These are phyloP conservation scores for Leucoraja ocellata DNA, from an alignment of 2,797 vertebrate genomes.

Conservation along the genomic window DNA sequence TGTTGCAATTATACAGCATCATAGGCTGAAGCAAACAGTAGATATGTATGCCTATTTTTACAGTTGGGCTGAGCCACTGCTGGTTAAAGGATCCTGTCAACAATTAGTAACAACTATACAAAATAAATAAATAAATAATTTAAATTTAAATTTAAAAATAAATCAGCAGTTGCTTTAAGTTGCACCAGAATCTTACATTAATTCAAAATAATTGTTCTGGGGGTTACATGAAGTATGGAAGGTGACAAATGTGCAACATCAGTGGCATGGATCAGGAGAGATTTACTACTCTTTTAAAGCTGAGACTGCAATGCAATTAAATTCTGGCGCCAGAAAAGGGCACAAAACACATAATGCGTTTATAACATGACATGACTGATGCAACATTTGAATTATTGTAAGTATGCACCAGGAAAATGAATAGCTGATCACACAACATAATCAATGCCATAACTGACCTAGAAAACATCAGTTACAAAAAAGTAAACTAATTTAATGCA, in stretches of 20 bases:
- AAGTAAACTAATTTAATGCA: no score
- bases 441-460: not conserved
- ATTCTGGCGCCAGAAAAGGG: not conserved
- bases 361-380: no score
- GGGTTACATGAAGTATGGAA: not conserved
- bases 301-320: not conserved
- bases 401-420: not conserved
- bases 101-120: not conserved
- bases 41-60: not conserved
- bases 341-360: not conserved
- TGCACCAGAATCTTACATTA: not conserved
- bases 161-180: not conserved
- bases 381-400: not conserved
- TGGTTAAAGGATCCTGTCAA: not conserved
- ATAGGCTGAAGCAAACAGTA: not conserved
- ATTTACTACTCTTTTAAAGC: not conserved
- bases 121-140: not conserved
- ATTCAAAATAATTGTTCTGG: not conserved
- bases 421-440: not conserved
- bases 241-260: not conserved
- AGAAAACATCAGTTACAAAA: not conserved
- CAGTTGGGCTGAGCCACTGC: not conserved
- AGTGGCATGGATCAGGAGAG: not conserved
- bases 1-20: not conserved
- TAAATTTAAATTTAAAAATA: not conserved